Base-by-base conservation (phyloP, 2,888 invertebrate genomes). In the Cheilosia variabilis region DNA sequence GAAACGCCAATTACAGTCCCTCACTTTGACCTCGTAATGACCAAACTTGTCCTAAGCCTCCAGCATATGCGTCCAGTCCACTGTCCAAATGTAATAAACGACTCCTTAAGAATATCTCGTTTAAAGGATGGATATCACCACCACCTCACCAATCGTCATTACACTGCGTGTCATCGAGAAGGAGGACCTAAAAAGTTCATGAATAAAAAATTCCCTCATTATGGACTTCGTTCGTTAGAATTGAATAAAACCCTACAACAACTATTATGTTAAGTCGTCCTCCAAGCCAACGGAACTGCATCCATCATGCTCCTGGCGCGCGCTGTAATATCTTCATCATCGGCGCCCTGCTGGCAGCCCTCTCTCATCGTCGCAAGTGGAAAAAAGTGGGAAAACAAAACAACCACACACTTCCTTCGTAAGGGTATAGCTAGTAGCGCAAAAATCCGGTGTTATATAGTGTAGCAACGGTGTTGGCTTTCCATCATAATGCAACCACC, bases 161-260 rank as follows among this genome's bases (percentile, higher is more conserved):
- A 73, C 53, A 57, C 19, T 2, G 15, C 9, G 31, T 31, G 31
- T 31, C 31, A 31, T 31, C 31, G 7, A 7, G 31, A 31, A 9
- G 45, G 37, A 24, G 22, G 45, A 17, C 9, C n/a, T 31, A 50
- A 52, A 60, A 66, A 60, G 60, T 75, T 80, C 75, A 80, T 84
- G 80, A 80, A 84, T 84, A 84, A 84, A 80, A 80, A 84, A 84
- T 80, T 84, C 80, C 72, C 81, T 86, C 86, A 86, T 86, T 86
- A 86, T 81, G 71, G 71, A 68, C 76, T 71, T 72, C 76, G 76
- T 80, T 86, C 80, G 76, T 86, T 80, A 68, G 76, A 81, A 86
- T 81, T 86, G 77, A 86, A 72, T 80, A 86, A 86, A 78, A 57
- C 68, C 80, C 72, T 81, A 80, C 66, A 81, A 81, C 81, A 81